phyloP scores from a whole-genome alignment of 2,797 vertebrate species.

The Eupleurogrammus muticus region DNA sequence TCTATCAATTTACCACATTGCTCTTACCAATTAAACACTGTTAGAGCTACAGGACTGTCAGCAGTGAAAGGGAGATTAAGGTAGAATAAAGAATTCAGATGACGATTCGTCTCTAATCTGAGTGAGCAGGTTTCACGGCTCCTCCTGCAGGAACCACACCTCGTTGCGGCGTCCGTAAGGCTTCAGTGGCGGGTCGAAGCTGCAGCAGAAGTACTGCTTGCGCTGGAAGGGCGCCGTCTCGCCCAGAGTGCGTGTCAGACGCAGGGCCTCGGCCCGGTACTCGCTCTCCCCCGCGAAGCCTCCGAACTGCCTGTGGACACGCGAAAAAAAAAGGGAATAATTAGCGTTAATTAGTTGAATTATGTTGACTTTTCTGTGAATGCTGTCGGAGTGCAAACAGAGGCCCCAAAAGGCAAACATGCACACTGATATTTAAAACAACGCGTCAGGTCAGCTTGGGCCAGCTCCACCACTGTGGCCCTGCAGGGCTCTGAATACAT shows the following conservation, averaged over 20 bases:
- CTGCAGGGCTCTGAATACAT: not conserved
- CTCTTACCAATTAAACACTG: slow-evolving; percentile 34
- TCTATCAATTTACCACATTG: slow-evolving; percentile 28
- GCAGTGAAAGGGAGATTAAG: not conserved
- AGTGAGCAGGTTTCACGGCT: slow-evolving; percentile 62
- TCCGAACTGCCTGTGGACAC: slow-evolving; percentile 87
- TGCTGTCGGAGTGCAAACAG: not conserved
- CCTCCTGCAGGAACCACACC: slow-evolving; percentile 92
- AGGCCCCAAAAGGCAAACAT: not conserved
- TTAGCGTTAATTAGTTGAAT: not conserved
- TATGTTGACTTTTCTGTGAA: not conserved
- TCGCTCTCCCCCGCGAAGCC: slow-evolving; percentile 91
- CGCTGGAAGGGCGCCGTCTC: slow-evolving; percentile 84
- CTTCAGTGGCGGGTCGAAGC: slow-evolving; percentile 92
- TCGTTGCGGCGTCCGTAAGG: slow-evolving; percentile 92
- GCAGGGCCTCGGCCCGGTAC: slow-evolving; percentile 85
- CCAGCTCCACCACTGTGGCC: not conserved
- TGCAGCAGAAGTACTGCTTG: slow-evolving; percentile 91
- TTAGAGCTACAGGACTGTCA: slow-evolving; percentile 34
- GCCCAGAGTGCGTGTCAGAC: slow-evolving; percentile 87
- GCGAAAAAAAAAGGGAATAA: not conserved
- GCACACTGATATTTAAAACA: slow-evolving; percentile 11
- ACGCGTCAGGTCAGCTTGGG: not conserved
- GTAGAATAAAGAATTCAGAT: slow-evolving; percentile 19
- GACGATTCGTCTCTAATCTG: not conserved